phyloP scores from a whole-genome alignment of 2,888 invertebrate genomes.

The Beris morrisii region DNA sequence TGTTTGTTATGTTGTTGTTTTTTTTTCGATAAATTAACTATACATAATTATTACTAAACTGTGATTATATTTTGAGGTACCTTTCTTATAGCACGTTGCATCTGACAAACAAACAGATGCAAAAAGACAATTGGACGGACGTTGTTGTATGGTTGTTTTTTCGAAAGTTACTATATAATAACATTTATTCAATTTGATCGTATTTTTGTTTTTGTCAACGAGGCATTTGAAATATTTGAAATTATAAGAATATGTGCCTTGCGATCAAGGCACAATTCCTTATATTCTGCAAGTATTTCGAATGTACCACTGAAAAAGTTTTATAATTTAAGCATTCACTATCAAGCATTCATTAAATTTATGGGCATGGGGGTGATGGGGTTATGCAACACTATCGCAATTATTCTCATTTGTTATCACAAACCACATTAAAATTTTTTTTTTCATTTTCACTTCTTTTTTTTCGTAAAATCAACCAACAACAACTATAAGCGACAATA shows the following conservation, averaged over 20 bases:
- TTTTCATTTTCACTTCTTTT: background rate
- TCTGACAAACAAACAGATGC: slow-evolving; percentile 51
- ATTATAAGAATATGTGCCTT: background rate
- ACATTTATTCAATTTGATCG: background rate
- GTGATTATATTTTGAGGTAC: slow-evolving; percentile 35
- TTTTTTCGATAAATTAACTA: slow-evolving; percentile 8
- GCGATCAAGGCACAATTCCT: background rate
- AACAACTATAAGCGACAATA: slow-evolving; percentile 54
- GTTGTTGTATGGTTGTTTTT: slow-evolving; percentile 51
- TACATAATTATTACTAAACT: slow-evolving; percentile 25
- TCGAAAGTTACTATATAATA: slow-evolving; percentile 1
- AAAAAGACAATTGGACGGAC: slow-evolving; percentile 58
- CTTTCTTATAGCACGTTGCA: slow-evolving; percentile 40
- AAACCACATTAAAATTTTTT: slow-evolving; percentile 4
- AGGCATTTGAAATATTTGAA: too few species aligned
- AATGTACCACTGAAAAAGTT: background rate
- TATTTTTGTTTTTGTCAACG: background rate
- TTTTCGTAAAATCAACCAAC: slow-evolving; percentile 54
- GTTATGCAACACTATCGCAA: slow-evolving; percentile 3
- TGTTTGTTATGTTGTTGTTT: too few species aligned
- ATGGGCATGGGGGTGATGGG: background rate
- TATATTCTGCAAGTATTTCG: background rate
- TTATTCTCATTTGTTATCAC: slow-evolving; percentile 6
- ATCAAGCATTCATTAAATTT: slow-evolving; percentile 16
- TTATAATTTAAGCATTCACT: slow-evolving; percentile 8